Percentiles rank a stretch among this genome's conserved stretches.
phyloP scores from a whole-genome alignment of 2,113 vertebrate genomes.

The Anser cygnoides region DNA sequence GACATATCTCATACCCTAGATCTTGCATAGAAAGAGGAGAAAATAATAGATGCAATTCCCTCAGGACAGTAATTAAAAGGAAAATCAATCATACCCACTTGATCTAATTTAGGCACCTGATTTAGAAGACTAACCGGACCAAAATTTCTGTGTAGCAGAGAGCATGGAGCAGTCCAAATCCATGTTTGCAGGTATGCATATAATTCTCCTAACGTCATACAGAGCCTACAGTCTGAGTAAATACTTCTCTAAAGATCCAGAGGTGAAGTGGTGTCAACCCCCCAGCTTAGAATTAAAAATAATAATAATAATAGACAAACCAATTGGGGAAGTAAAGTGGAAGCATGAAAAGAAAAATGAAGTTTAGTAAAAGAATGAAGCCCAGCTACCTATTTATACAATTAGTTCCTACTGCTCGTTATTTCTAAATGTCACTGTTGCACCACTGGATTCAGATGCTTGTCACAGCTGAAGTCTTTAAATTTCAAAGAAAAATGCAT shows the following conservation, averaged over 20 bases:
- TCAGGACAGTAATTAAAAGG: neutral
- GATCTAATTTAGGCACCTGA: constrained; percentile 10
- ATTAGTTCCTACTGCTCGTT: fast-evolving
- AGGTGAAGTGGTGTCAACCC: neutral
- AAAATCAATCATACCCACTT: neutral
- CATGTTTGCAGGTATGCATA: neutral
- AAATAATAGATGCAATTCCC: neutral
- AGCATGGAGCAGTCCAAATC: neutral
- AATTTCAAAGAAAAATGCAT: neutral
- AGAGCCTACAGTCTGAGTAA: fast-evolving
- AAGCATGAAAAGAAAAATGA: neutral
- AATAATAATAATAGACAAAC: neutral
- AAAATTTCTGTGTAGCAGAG: neutral
- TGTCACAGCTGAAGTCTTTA: neutral
- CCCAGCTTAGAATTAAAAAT: neutral
- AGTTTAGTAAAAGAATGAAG: neutral
- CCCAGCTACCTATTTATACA: neutral
- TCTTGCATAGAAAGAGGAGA: neutral
- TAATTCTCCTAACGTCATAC: fast-evolving
- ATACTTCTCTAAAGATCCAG: neutral
- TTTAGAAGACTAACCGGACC: neutral
- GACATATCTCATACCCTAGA: neutral
- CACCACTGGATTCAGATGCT: fast-evolving
- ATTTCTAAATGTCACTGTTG: fast-evolving
- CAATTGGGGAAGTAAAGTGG: neutral